Base-by-base conservation (phyloP, 2,888 invertebrate genomes). In the Trissolcus brochymenae region DNA sequence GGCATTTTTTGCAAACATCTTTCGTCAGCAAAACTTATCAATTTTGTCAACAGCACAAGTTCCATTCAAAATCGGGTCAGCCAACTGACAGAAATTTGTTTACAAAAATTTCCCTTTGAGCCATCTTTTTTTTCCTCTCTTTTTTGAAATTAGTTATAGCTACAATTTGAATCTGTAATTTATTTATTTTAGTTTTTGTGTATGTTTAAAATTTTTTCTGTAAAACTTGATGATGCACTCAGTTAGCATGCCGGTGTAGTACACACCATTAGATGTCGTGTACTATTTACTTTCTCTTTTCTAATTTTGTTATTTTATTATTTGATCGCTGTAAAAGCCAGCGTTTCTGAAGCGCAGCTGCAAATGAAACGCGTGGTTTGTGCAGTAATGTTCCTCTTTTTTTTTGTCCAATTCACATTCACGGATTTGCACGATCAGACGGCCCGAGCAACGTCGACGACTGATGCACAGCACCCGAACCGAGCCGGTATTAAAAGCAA, bases 401-500 rank as follows among this genome's bases (percentile, higher is more conserved):
- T 88, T 87, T 88, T 90, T 90, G 83, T 86, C 85, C 88, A 86
- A 85, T 83, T 25, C 79, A 80, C 81, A 79, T 83, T 81, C 82
- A 84, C 85, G 81, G 87, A 87, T 85, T 86, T 84, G 90, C 90
- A 89, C 89, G 89, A 89, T 90, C 89, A 88, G 89, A 90, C 91
- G 90, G 90, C 92, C 91, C 92, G 92, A 91, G 91, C 91, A 91
- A 90, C 93, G 91, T 91, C 93, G 89, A 92, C 90, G 92, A 93
- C 90, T 91, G 93, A 92, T 87, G 86, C 87, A 84, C 86, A 89
- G 79, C 85, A 87, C 84, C 92, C 91, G 91, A 90, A 92, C 88
- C 92, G 92, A 90, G 92, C 93, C 91, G 94, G 94, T 91, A 92
- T 95, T 89, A 95, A 94, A 92, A 94, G 93, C 90, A 95, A 95